phyloP scores from a whole-genome alignment of 2,888 invertebrate species.

The Tetragonisca angustula region DNA sequence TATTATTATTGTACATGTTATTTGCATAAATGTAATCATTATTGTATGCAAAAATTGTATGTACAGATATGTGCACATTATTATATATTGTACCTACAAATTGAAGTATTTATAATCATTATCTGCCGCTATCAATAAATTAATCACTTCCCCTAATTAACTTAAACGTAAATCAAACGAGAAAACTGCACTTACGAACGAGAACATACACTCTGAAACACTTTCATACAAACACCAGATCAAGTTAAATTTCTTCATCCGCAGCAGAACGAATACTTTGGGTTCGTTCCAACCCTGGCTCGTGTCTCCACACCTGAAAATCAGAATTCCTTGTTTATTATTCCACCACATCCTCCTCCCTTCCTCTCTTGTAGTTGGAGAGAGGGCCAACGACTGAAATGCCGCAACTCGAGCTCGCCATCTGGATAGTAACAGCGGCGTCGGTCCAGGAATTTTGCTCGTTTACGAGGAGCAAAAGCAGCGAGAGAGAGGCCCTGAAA shows the following conservation, averaged over 20 bases:
- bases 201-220: constrained; percentile 14
- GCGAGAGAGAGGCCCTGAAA: not conserved
- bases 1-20: too few relatives aligned
- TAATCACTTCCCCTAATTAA: too few relatives aligned
- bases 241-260: constrained; percentile 23
- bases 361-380: too few relatives aligned
- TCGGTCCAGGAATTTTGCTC: constrained; percentile 9
- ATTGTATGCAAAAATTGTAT: too few relatives aligned
- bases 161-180: too few relatives aligned
- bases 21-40: too few relatives aligned
- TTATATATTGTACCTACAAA: too few relatives aligned
- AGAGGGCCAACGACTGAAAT: constrained; percentile 5
- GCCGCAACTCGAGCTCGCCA: constrained; percentile 17
- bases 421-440: constrained; percentile 30
- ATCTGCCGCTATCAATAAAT: too few relatives aligned
- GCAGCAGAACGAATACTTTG: not conserved
- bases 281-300: not conserved
- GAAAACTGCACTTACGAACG: too few relatives aligned
- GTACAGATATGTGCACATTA: too few relatives aligned
- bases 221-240: constrained; percentile 13
- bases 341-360: not conserved
- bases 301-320: constrained; percentile 16
- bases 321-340: constrained; percentile 48
- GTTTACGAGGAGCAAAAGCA: constrained; percentile 7
- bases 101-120: too few relatives aligned